Base-by-base conservation (phyloP, 2,888 invertebrate genomes). In the Patella depressa region DNA sequence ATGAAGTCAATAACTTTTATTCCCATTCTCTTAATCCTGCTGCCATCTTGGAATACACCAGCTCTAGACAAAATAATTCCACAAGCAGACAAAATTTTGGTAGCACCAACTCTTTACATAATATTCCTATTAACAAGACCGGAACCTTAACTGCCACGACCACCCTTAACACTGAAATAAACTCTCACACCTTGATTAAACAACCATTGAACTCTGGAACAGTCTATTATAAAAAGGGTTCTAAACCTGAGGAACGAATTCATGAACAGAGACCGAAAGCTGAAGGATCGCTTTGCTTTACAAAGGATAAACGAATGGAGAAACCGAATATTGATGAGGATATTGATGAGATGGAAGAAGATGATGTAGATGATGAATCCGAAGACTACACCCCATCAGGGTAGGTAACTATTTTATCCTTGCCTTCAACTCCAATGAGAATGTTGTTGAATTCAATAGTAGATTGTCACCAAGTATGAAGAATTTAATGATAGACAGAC, bases 191-290 rank as follows among this genome's bases (percentile, higher is more conserved):
- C 19, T 17, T 78, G 14, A 79, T 79, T 73, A 84, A 80, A 71
- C 78, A 81, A 75, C 82, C 84, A 45, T 80, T 79, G 3, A 79
- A 81, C 5, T 76, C 82, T 2, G 81, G 84, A 7, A 86, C 88
- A 1, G 74, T 84, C 9, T 87, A 85, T 79, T 88, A 87, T 72
- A 81, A 87, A 14, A 88, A 89, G 76, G 83, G 80, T n/a, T 85
- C 85, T 2, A 85, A 85, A 71, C 79, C 81, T 0, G 86, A 85
- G 54, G 74, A 78, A 24, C 74, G 83, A 72, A 57, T 86, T 45
- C 81, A 82, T 72, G 88, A 89, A 72, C 87, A 88, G 73, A 75
- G 89, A 57, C 86, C 85, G 0, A 80, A 84, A 12, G 87, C 85
- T 15, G 85, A 87, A 29, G 89, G 88, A n/a, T 87, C 88, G 15